Base-by-base conservation (phyloP, 2,113 vertebrate genomes). In the Osmerus eperlanus region DNA sequence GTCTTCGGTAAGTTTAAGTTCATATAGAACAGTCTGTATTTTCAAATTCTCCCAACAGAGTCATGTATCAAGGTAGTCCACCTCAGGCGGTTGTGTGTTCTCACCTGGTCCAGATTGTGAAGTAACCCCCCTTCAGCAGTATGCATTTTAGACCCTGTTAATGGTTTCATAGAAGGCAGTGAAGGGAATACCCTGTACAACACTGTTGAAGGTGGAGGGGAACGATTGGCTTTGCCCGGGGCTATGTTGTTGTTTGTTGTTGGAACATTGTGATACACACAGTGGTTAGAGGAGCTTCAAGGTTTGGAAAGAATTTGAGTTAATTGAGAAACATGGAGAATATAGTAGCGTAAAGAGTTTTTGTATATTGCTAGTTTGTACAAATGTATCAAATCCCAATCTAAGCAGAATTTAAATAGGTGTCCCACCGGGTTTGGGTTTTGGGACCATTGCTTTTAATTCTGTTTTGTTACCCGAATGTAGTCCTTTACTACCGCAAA, bases 121-220 rank as follows among this genome's bases (percentile, higher is more conserved):
- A n/a, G 13, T 41, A 41, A 8, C 29, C 32, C 25, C 25, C 21
- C 58, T 60, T 60, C 58, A 60, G 18, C n/a, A 1, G n/a, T n/a
- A 23, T 3, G 21, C 16, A 8, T 19, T 80, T 75, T 76, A 83
- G 81, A 84, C 86, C 80, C 82, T 84, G 82, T 79, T 87, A 74
- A 83, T 73, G 74, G 80, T 88, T 84, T 81, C 83, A 65, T 58
- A 12, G 64, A 77, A 83, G 73, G 74, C 76, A 70, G 81, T 75
- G 77, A 74, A 83, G 83, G 85, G 86, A 88, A 88, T 84, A 87
- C 83, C 87, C 29, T 36, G 63, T 87, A 80, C 78, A 85, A 82
- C 78, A 11, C 3, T 21, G 32, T 47, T 41, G 41, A 64, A 64
- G 62, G 62, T 41, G n/a, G 41, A 65, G 41, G 64, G 64, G 21